Evolutionary conservation across 1,140 invertebrate species (phyloP).

Genomic region (Chlorops oryzae): DNA sequence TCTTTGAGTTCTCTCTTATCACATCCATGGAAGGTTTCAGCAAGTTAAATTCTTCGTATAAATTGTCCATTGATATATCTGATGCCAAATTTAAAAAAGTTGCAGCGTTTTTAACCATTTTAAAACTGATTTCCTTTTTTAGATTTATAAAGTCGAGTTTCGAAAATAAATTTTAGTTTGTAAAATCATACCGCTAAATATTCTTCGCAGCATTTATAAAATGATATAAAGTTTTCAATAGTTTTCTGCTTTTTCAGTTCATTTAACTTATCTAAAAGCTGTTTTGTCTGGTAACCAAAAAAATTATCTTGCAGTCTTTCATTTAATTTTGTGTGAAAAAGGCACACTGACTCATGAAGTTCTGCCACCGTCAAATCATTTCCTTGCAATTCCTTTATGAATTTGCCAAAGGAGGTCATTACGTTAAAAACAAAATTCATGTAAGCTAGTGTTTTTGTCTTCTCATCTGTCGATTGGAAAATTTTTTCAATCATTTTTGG

Average conservation of each 20-base stretch:
- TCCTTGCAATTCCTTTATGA: no score
- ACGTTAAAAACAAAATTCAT: conserved; percentile 14
- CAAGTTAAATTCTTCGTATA: conserved; percentile 19
- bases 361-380: conserved; percentile 11
- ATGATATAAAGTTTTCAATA: background rate
- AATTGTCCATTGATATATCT: conserved; percentile 16
- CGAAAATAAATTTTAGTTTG: conserved; percentile 15
- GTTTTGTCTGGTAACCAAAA: conserved; percentile 4
- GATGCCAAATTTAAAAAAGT: conserved; percentile 14
- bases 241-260: background rate
- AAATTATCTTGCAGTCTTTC: conserved; percentile 3
- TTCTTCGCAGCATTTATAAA: conserved; percentile 1
- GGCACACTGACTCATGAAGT: conserved; percentile 11
- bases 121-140: conserved; percentile 9
- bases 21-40: conserved; percentile 16
- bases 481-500: no score
- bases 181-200: conserved; percentile 14
- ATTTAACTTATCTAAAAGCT: conserved; percentile 2
- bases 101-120: conserved; percentile 17
- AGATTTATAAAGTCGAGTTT: conserved; percentile 16
- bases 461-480: no score
- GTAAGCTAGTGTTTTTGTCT: no score
- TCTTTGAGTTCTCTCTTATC: conserved; percentile 12
- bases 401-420: conserved; percentile 8
- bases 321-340: conserved; percentile 11